These are phyloP conservation scores for Heterotilapia buettikoferi DNA, from an alignment of 2,113 vertebrate genomes.

Conservation along the genomic window DNA sequence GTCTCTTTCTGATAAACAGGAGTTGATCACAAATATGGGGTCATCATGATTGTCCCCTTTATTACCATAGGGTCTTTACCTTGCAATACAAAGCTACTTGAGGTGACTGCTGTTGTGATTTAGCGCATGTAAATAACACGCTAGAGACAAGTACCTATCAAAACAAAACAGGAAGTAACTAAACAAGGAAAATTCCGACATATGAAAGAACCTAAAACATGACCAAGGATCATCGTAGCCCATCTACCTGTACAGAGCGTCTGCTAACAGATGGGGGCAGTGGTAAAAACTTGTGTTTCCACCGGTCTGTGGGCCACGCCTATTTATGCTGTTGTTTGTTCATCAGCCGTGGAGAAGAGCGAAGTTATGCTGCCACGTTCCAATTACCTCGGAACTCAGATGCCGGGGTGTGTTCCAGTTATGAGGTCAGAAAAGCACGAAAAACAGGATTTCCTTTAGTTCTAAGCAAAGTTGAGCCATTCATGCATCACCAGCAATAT, in stretches of 20 bases:
- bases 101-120: background rate
- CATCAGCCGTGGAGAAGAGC: background rate
- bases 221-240: background rate
- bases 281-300: background rate
- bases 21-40: background rate
- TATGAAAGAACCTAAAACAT: too few species aligned
- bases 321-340: background rate
- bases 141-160: background rate
- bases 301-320: background rate
- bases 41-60: background rate
- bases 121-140: rapidly evolving
- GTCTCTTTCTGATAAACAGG: background rate
- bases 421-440: background rate
- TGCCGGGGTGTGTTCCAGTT: background rate
- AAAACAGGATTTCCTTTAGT: background rate
- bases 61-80: background rate
- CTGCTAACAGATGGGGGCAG: background rate
- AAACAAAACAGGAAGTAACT: background rate
- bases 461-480: background rate
- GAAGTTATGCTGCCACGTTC: background rate
- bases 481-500: background rate
- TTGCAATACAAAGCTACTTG: background rate
- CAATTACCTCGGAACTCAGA: background rate
- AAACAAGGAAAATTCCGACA: too few species aligned
- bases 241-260: background rate